Base-by-base conservation (phyloP, 2,797 vertebrate genomes). In the Alectoris magna region DNA sequence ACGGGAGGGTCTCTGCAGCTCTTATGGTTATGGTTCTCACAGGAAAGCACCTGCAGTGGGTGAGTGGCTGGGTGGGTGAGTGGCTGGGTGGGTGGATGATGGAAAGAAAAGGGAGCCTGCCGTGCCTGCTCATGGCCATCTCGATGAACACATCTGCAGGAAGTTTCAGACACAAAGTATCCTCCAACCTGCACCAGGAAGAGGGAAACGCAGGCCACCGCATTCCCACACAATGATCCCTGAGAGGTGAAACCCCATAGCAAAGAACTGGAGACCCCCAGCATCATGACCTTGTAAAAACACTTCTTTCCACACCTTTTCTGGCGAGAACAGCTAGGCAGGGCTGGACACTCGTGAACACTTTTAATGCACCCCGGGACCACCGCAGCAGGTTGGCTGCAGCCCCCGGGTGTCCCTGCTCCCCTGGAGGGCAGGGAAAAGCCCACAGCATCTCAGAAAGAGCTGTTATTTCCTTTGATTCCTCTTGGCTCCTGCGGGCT, bases 381-480 rank as follows among this genome's bases (percentile, higher is more conserved):
- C 4, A 13, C 21, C 9, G 29, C 10, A 9, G n/a, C 51, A 27
- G 13, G 7, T 18, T 81, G 16, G 5, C 63, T 68, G 36, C 31
- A 74, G 62, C 7, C 7, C 23, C 12, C 26, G 15, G 3, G 14
- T 36, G 36, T 46, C 23, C 21, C 55, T 17, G 18, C 21, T 66
- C 18, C 31, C 16, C 19, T 29, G 0, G 0, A 17, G 11, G 11
- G 17, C 34, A 75, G n/a, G 69, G 44, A 58, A 63, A 24, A 59
- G 9, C 8, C 23, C 18, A 7, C 55, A 6, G 12, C 60, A 60
- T 9, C 12, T 12, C 36, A 19, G 11, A 34, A 34, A 34, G 34
- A 2, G 2, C 44, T 29, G 9, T 29, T 14, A 53, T 13, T 9
- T 72, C 1, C 1, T 86, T 71, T 83, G 62, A 19, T n/a, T 44